phyloP scores from a whole-genome alignment of 2,797 vertebrate species.

The Anguilla marmorata region DNA sequence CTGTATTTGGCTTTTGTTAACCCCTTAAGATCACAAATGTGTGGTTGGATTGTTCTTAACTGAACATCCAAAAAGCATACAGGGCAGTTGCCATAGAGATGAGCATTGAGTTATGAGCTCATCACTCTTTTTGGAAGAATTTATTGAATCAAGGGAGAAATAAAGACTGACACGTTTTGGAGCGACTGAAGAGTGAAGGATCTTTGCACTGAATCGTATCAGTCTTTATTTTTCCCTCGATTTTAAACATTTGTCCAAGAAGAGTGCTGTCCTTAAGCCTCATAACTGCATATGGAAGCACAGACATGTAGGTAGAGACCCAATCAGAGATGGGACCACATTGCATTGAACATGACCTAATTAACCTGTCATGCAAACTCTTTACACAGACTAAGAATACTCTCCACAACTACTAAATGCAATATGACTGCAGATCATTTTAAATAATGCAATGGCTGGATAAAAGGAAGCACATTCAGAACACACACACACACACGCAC shows the following conservation, averaged over 20 bases:
- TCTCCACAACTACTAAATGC: constrained; percentile 53
- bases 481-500: not conserved
- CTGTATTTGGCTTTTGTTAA: no score
- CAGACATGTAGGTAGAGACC: not conserved
- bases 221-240: no score
- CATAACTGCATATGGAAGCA: not conserved
- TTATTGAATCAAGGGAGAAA: no score
- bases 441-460: constrained; percentile 61
- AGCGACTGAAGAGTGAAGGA: no score
- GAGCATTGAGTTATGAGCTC: no score
- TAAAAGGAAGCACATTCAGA: constrained; percentile 45
- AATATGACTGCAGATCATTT: constrained; percentile 60
- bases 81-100: no score
- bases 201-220: not conserved
- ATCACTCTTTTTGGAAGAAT: no score
- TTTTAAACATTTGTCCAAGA: no score
- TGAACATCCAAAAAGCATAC: no score
- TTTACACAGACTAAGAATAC: constrained; percentile 55
- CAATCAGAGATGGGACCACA: constrained; percentile 4
- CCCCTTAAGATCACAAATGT: no score
- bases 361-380: constrained; percentile 52
- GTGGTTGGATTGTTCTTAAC: no score
- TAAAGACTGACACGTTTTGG: no score
- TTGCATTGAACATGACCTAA: constrained; percentile 45
- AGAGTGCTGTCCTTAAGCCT: not conserved